Evolutionary conservation across 2,888 invertebrate species (phyloP).

Genomic region (Buathra laborator): DNA sequence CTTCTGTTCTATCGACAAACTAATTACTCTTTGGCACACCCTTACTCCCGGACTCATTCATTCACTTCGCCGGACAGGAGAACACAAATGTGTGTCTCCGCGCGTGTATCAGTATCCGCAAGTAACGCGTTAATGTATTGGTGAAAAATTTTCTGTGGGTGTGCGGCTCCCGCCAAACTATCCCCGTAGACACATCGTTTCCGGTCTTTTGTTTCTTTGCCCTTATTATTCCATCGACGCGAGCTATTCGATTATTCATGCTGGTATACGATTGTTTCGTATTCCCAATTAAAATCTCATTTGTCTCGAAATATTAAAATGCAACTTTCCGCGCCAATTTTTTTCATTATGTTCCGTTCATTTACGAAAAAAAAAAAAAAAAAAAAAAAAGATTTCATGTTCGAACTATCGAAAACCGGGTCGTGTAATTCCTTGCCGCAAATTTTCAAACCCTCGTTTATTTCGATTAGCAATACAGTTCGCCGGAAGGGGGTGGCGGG

Average conservation of each 20-base stretch:
- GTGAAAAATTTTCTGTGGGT: not conserved
- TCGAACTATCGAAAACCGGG: slow-evolving; percentile 32
- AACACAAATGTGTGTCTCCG: slow-evolving; percentile 36
- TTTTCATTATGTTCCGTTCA: not conserved
- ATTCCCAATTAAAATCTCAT: not conserved
- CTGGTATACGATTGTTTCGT: not conserved
- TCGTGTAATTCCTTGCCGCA: slow-evolving; percentile 58
- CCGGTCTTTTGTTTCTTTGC: not conserved
- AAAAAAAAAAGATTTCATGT: not conserved
- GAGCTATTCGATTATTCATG: not conserved
- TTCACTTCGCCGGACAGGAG: slow-evolving; percentile 68
- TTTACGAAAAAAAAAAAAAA: not conserved
- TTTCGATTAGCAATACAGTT: slow-evolving; percentile 67
- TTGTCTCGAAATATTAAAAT: not conserved
- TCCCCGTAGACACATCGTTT: slow-evolving; percentile 24
- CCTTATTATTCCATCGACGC: slow-evolving; percentile 1
- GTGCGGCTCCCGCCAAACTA: not conserved
- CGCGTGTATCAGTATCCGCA: slow-evolving; percentile 35
- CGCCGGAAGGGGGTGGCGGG: slow-evolving; percentile 33
- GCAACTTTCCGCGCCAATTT: not conserved
- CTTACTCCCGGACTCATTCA: slow-evolving; percentile 71
- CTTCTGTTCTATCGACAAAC: slow-evolving; percentile 80
- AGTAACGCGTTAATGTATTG: slow-evolving; percentile 54
- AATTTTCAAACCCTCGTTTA: slow-evolving; percentile 63
- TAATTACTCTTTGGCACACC: slow-evolving; percentile 81